Conservation (phyloP, 1,140 invertebrate genomes). For the Parasteatoda tepidariorum region DNA sequence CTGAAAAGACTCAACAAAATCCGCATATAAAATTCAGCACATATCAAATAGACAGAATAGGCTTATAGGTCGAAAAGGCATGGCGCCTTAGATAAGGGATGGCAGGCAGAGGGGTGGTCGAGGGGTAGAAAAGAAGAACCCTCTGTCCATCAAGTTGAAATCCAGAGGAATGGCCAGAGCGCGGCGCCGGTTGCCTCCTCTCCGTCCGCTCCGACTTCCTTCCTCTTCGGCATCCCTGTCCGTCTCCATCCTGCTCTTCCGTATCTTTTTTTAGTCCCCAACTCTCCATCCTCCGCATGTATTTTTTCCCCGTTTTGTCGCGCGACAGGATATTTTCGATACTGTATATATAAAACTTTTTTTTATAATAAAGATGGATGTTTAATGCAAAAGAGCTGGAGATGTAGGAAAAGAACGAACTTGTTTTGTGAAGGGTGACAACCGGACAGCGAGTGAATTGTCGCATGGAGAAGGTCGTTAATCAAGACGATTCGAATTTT, state of each 20-base stretch:
- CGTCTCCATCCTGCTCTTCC: not conserved
- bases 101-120: not conserved
- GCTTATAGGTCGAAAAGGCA: not conserved
- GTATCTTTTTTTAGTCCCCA: not conserved
- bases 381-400: not conserved
- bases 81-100: not conserved
- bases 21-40: too few species aligned
- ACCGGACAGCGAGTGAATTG: too few species aligned
- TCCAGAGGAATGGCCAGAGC: not conserved
- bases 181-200: conserved; percentile 9
- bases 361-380: not conserved
- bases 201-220: conserved; percentile 20
- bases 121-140: too few species aligned
- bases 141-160: conserved; percentile 25
- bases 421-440: too few species aligned
- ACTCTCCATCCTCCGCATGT: not conserved
- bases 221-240: conserved; percentile 8
- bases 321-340: too few species aligned
- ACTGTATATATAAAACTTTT: too few species aligned
- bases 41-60: too few species aligned
- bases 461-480: too few species aligned
- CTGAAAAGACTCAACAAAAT: too few species aligned
- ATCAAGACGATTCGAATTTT: too few species aligned
- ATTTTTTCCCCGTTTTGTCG: too few species aligned
- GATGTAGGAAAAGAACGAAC: too few species aligned